Evolutionary conservation across 2,888 invertebrate species (phyloP).

Genomic region (Tethea ocularis): DNA sequence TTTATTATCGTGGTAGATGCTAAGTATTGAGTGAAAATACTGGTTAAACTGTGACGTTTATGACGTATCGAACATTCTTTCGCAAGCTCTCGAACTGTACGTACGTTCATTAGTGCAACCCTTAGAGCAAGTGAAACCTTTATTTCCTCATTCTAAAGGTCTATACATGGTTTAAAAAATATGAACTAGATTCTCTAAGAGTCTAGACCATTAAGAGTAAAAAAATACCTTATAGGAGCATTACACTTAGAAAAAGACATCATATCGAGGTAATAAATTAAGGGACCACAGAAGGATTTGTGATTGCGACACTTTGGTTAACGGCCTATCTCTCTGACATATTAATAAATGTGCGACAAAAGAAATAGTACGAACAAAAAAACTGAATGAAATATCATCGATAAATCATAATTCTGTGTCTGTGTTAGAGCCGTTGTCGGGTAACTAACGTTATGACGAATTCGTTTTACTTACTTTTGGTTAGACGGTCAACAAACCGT

Average conservation of each 20-base stretch:
- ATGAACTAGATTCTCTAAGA: no score
- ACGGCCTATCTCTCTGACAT: background rate
- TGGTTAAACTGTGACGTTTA: no score
- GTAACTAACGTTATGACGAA: background rate
- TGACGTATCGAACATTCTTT: no score
- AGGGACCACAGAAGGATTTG: slow-evolving; percentile 4
- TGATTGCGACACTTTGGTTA: slow-evolving; percentile 5
- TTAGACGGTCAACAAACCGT: background rate
- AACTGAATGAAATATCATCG: background rate
- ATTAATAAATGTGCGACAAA: background rate
- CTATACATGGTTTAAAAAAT: no score
- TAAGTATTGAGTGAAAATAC: no score
- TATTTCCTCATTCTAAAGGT: no score
- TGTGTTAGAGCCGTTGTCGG: background rate
- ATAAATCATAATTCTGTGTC: background rate
- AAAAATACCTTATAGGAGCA: background rate
- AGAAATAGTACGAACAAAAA: slow-evolving; percentile 6
- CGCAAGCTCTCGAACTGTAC: no score
- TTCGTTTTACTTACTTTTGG: background rate
- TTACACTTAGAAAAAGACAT: slow-evolving; percentile 1
- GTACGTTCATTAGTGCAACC: no score
- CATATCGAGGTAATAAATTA: slow-evolving; percentile 1
- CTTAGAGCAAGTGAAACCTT: no score
- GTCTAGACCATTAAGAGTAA: no score
- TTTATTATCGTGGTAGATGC: no score